Base-by-base conservation (phyloP, 2,888 invertebrate genomes). In the Trilocha varians region DNA sequence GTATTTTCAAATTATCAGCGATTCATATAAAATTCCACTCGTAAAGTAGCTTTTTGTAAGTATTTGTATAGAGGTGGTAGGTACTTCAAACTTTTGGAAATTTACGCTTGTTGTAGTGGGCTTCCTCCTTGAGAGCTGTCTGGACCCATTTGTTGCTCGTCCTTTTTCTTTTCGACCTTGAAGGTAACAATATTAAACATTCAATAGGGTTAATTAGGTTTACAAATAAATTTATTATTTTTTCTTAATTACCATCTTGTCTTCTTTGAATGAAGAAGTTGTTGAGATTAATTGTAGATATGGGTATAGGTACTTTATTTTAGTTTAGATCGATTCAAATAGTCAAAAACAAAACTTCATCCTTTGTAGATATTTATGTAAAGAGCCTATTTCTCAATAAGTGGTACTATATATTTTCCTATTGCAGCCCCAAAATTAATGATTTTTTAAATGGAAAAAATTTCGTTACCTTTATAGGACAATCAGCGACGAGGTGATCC, bases 401-500 rank as follows among this genome's bases (percentile, higher is more conserved):
- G n/a, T n/a, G n/a, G n/a, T n/a, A n/a, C n/a, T n/a, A n/a, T n/a
- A n/a, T n/a, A n/a, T n/a, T n/a, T n/a, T n/a, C n/a, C n/a, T n/a
- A n/a, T n/a, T n/a, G n/a, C n/a, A n/a, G n/a, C n/a, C n/a, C n/a
- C n/a, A n/a, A n/a, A n/a, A n/a, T n/a, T n/a, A n/a, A n/a, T n/a
- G n/a, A 25, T 25, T 18, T 1, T 6, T 18, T 18, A 8, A 18
- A 18, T 18, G n/a, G n/a, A n/a, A 18, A 6, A 1, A 5, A 18
- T 18, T 3, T 32, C 13, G 33, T 16, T 63, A 86, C 85, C 78
- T 89, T 87, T 16, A 87, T 78, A 14, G 96, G 95, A 75, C 97
- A 97, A 67, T 96, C 95, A 17, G 95, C 96, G 47, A 96, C 93
- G 44, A 97, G 88, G 78, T 97, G 97, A 61, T 93, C 94, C 58